Percentiles rank a stretch among this genome's conserved stretches.
Evolutionary conservation across 2,113 vertebrate species (phyloP).

Genomic region (Mesembrinibis cayennensis): DNA sequence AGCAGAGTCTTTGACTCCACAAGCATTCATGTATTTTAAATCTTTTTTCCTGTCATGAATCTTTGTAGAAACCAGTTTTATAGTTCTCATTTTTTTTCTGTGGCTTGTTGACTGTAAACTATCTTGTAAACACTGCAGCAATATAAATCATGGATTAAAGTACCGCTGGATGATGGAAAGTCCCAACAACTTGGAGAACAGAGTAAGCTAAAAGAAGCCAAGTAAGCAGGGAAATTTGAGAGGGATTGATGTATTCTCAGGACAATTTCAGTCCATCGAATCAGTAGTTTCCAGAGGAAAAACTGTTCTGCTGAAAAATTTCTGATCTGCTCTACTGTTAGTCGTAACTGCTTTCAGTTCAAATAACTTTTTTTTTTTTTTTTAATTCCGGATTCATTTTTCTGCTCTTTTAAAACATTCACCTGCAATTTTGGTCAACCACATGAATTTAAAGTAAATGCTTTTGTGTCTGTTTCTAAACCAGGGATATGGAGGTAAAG

Average conservation of each 20-base stretch:
- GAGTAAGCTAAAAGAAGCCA: background rate
- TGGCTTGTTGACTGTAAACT: background rate
- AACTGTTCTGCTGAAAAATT: conserved; percentile 42
- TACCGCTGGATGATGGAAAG: background rate
- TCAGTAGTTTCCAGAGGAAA: background rate
- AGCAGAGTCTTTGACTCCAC: background rate
- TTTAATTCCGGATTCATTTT: background rate
- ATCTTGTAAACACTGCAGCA: background rate
- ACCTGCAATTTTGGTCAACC: background rate
- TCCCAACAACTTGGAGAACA: background rate
- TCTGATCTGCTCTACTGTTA: background rate
- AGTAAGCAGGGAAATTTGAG: background rate
- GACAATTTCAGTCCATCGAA: background rate
- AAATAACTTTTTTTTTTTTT: background rate
- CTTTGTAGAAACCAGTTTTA: background rate
- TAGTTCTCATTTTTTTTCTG: background rate
- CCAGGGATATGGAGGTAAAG: conserved; percentile 88
- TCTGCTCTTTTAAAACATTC: background rate
- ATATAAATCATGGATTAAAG: background rate
- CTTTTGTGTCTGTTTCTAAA: conserved; percentile 52
- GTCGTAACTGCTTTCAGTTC: background rate
- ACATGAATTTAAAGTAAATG: conserved; percentile 12
- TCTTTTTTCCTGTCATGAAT: background rate
- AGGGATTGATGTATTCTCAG: background rate
- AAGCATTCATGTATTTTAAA: background rate